Base-by-base conservation (phyloP, 2,888 invertebrate species). In the Strigamia maritima region DNA sequence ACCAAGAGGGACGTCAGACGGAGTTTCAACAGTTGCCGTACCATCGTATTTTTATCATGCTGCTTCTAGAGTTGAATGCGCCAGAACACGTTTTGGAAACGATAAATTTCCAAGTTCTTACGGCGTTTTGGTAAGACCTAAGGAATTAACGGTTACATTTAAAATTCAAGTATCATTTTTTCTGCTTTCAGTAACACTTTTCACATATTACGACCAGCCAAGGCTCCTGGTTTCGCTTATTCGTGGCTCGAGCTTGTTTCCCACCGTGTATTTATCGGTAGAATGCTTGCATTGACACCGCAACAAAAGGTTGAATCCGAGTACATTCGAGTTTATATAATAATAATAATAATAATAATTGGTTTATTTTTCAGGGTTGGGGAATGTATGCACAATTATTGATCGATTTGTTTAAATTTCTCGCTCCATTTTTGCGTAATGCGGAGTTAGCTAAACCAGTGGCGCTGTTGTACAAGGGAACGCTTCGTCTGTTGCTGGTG, bases 181-280 rank as follows among this genome's bases (percentile, higher is more conserved):
- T 70, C 28, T 19, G 14, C 14, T 70, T 70, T 28, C 28, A 87
- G 86, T 85, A 96, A 98, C 87, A 95, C 96, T 0, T 90, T 98
- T 82, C 97, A 97, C 84, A 93, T 97, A 83, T 88, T 99, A 82
- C 90, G 96, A 79, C 99, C 99, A 12, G 91, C 92, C 75, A 92
- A 95, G 83, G 97, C 95, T 0, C 97, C 99, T 0, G 97, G 95
- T 0, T 99, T 99, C 87, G 94, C 97, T 80, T 99, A 95, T 86
- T 95, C 98, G 1, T 99, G 99, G 99, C 88, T 99, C 80, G 99
- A 99, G 87, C 88, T 99, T 75, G 94, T 99, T 60, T 97, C 98
- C 0, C 98, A 99, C 87, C 90, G 98, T 79, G 93, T 95, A 0
- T 98, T 98, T 87, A 92, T 99, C 84, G 97, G 96, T 78, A 90